Base-by-base conservation (phyloP, 2,888 invertebrate species). In the Drosophila monieri region DNA sequence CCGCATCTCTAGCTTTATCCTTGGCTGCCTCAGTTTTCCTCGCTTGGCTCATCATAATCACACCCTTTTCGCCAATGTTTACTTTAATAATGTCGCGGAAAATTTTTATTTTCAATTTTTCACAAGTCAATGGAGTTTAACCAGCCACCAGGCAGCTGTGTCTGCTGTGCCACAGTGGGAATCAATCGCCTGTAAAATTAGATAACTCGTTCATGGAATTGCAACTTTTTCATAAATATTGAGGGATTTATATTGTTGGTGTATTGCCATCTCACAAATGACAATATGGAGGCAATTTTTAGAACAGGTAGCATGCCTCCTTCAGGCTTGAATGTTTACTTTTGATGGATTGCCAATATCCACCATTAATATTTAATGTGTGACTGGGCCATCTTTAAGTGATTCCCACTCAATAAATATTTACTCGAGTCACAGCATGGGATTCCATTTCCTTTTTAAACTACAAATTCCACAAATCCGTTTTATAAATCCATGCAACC, bases 41-140 rank as follows among this genome's bases (percentile, higher is more conserved):
- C 58, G 46, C 76, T 80, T 87, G 78, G 71, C 78, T 88, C 88
- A 60, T 83, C 87, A 81, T 81, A 81, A 85, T 81, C 81, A 87
- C 81, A 81, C 81, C 87, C 81, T 80, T 87, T 85, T 85, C 81
- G 73, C 76, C 77, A 79, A 85, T 84, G 88, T 84, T 84, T 84
- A 77, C 88, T 85, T 88, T 88, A 88, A 84, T 84, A 84, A 88
- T 84, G 88, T 88, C 84, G 80, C 83, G 86, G 80, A 83, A 85
- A 85, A 85, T 88, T 88, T 81, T 79, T 87, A 87, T 88, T 84
- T 88, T 84, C 88, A 78, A 88, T 84, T 85, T 84, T 81, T 73
- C 69, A 77, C 79, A 75, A 79, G 73, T 81, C 88, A 81, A 85
- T 85, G 88, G 76, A 88, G 85, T 75, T 88, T 64, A 64, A 85